These are phyloP conservation scores for Lasioglossum pauxillum DNA, from an alignment of 2,888 invertebrate species.

Conservation along the genomic window DNA sequence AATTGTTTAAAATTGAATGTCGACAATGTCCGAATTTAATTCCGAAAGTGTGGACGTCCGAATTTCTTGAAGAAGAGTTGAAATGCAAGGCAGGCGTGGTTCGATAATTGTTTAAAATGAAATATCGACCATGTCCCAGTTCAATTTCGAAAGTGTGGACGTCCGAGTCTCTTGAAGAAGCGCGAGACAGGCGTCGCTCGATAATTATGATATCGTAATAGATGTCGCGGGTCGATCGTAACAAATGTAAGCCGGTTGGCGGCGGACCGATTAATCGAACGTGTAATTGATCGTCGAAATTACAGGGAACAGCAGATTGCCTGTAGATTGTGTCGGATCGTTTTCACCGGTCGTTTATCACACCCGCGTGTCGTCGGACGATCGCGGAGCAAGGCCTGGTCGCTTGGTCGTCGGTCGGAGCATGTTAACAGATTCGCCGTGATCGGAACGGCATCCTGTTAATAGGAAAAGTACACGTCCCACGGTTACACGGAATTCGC, in stretches of 20 bases:
- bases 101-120: too few relatives aligned
- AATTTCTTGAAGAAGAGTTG: too few relatives aligned
- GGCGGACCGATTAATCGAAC: constrained; percentile 1
- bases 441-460: constrained; percentile 2
- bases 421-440: constrained; percentile 5
- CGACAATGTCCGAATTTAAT: too few relatives aligned
- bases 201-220: not conserved
- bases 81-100: too few relatives aligned
- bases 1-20: too few relatives aligned
- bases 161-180: too few relatives aligned
- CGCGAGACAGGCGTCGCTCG: not conserved
- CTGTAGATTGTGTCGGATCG: constrained; percentile 1
- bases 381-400: not conserved
- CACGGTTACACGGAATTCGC: constrained; percentile 12
- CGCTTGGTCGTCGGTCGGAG: not conserved
- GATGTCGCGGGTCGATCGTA: not conserved
- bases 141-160: too few relatives aligned
- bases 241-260: not conserved
- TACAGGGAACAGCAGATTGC: constrained; percentile 5
- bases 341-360: constrained; percentile 13
- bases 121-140: too few relatives aligned
- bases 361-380: constrained; percentile 1
- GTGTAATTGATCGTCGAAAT: constrained; percentile 2
- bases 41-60: too few relatives aligned
- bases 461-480: constrained; percentile 13